Evolutionary conservation across 1,140 invertebrate species (phyloP), one percentile per base, ranked within the genome.

Genomic region (Subanguina moxae): DNA sequence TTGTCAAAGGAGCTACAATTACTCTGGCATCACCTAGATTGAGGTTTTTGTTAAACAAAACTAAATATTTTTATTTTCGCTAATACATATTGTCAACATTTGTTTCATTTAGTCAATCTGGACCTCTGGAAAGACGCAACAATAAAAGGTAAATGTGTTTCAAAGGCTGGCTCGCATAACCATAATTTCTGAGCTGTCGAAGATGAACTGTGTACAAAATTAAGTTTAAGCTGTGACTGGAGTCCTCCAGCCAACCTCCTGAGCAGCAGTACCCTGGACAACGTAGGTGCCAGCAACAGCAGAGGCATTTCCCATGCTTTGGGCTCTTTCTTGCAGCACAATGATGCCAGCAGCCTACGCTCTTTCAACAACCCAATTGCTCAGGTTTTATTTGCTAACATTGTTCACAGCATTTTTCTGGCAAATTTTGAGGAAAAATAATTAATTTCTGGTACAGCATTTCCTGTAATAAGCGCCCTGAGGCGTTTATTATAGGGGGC

Each of bases 281-380:
- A 15, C 3, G 48, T 15, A 52, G 48, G 48, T 21, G n/a, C 8
- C n/a, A 25, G 48, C 3, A 3, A 52, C 3, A 7, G n/a, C 48
- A 7, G 15, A 15, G 23, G 32, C 3, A 38, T 38, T 38, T 38
- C 32, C 32, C 32, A 38, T 38, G 32, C 11, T 38, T 5, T 52
- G 48, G 15, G 15, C 23, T 3, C 48, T 52, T 52, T 52, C 23
- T 15, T 52, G 8, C 48, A 19, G 17, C 48, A 61, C 3, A 61
- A 61, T 43, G 58, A 61, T 25, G 58, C 58, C n/a, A 61, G 5
- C n/a, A 32, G 28, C n/a, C 28, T 61, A 21, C 58, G 58, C n/a
- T 61, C 58, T 21, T 61, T 61, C 28, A 61, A 61, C 58, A 61
- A 61, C 38, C 58, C 58, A 1, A 61, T 61, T 25, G 58, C 58